phyloP scores from a whole-genome alignment of 2,888 invertebrate species.

The Bruchidius siliquastri region DNA sequence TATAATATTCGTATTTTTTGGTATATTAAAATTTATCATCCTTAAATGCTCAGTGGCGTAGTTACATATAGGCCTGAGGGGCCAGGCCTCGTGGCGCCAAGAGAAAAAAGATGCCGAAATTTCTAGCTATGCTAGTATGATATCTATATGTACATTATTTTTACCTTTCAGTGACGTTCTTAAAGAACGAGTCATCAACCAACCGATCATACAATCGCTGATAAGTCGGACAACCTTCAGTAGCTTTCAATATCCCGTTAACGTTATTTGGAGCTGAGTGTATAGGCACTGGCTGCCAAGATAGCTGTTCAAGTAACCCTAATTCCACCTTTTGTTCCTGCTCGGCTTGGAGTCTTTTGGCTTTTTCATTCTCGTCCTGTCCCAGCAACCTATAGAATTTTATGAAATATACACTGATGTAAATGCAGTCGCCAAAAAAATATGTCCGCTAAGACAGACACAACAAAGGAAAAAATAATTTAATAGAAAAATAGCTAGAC shows the following conservation, averaged over 20 bases:
- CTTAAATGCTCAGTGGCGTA: too few relatives aligned
- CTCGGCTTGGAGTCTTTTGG: neutral
- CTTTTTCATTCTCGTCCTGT: neutral
- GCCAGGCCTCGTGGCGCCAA: too few relatives aligned
- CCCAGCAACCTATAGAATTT: neutral
- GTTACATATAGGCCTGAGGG: too few relatives aligned
- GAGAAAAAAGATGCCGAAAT: too few relatives aligned
- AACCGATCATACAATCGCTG: constrained; percentile 69
- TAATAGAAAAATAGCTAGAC: too few relatives aligned
- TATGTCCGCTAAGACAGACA: too few relatives aligned
- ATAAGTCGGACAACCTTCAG: neutral
- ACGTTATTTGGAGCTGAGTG: constrained; percentile 48
- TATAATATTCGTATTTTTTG: too few relatives aligned
- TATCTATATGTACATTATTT: too few relatives aligned
- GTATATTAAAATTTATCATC: too few relatives aligned
- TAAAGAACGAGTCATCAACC: constrained; percentile 49
- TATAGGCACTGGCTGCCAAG: constrained; percentile 69
- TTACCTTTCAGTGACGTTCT: neutral
- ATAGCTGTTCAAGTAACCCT: neutral
- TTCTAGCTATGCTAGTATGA: too few relatives aligned
- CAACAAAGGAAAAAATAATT: too few relatives aligned
- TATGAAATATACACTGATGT: constrained; percentile 19
- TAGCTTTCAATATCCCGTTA: constrained; percentile 41
- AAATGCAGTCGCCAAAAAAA: constrained; percentile 14
- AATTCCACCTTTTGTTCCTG: neutral